Percentiles rank a stretch among this genome's conserved stretches.
phyloP scores from a whole-genome alignment of 2,797 vertebrate genomes.

The Balearica regulorum region DNA sequence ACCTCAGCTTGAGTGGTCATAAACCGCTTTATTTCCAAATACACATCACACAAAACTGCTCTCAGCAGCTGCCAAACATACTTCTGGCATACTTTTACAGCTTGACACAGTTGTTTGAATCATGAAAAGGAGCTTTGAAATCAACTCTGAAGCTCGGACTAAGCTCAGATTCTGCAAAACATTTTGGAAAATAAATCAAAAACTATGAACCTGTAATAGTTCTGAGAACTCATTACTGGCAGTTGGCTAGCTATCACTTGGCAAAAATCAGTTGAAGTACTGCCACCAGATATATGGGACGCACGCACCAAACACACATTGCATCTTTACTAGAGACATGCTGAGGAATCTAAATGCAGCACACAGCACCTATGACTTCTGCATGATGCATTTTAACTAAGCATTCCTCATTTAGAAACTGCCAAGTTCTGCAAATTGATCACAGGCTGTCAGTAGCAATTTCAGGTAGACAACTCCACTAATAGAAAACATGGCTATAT shows the following conservation, averaged over 20 bases:
- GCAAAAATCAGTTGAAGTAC: not conserved
- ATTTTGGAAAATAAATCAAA: not conserved
- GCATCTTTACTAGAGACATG: fast-evolving
- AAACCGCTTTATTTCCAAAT: not conserved
- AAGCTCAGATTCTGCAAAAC: not conserved
- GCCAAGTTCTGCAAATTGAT: not conserved
- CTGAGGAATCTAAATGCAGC: not conserved
- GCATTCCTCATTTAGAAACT: too few species aligned
- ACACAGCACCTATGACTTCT: fast-evolving
- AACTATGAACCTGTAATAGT: fast-evolving
- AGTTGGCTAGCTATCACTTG: not conserved
- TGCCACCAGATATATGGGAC: not conserved
- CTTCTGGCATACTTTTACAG: not conserved
- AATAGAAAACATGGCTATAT: fast-evolving
- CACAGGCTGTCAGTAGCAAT: too few species aligned
- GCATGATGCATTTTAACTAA: fast-evolving
- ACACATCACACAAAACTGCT: too few species aligned
- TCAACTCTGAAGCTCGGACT: not conserved
- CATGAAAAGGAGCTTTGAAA: not conserved
- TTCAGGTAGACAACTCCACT: fast-evolving
- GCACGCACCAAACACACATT: fast-evolving
- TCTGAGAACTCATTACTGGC: not conserved
- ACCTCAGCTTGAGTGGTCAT: not conserved
- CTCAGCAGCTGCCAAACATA: not conserved
- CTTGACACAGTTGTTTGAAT: not conserved